phyloP scores from a whole-genome alignment of 1,140 invertebrate genomes.

The Cardiocondyla obscurior region DNA sequence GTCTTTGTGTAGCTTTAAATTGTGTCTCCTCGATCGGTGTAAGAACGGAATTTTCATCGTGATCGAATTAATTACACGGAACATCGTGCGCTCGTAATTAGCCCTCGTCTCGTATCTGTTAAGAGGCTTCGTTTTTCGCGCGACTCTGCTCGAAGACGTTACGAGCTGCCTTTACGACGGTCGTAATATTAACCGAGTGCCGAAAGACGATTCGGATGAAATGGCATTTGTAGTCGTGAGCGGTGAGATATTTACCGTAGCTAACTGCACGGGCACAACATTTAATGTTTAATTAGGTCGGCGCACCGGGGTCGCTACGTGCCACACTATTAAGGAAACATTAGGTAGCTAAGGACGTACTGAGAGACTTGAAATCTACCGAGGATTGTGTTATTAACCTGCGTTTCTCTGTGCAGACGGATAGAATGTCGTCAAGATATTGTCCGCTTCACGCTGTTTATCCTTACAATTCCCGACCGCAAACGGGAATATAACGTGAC shows the following conservation, averaged over 20 bases:
- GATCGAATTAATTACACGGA: conserved; percentile 63
- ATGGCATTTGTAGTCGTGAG: conserved; percentile 20
- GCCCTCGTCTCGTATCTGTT: conserved; percentile 42
- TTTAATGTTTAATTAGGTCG: conserved; percentile 53
- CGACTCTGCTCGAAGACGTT: conserved; percentile 3
- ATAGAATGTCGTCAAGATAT: conserved; percentile 27
- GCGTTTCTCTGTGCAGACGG: conserved; percentile 24
- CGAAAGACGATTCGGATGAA: conserved; percentile 42
- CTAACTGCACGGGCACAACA: conserved; percentile 22
- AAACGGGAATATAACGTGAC: background rate
- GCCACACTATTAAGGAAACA: conserved; percentile 52
- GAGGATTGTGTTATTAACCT: conserved; percentile 45
- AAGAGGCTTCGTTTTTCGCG: conserved; percentile 64
- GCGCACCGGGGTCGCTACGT: conserved; percentile 6
- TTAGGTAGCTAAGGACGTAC: conserved; percentile 39
- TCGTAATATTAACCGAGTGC: conserved; percentile 34
- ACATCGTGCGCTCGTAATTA: conserved; percentile 64
- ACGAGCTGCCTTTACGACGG: conserved; percentile 29
- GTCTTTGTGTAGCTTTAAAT: background rate
- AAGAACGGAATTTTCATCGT: conserved; percentile 60
- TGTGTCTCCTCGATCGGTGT: conserved; percentile 4
- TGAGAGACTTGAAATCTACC: conserved; percentile 37
- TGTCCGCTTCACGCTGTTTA: background rate
- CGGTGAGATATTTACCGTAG: conserved; percentile 31
- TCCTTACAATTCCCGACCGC: background rate